Base-by-base conservation (phyloP, 2,797 vertebrate species). In the Tapirus indicus region DNA sequence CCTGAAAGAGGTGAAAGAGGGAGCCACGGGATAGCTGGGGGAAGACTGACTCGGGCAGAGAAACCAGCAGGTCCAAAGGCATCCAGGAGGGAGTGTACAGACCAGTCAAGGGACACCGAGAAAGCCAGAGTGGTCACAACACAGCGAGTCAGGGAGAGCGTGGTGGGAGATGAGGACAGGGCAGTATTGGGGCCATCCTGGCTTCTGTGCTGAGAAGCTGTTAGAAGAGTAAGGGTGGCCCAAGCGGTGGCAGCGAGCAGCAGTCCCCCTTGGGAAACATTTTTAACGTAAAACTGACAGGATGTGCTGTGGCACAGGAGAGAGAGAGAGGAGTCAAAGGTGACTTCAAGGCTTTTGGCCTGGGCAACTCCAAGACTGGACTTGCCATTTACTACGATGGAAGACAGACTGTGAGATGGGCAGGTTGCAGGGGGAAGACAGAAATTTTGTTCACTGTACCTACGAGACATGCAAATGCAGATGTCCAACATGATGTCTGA, bases 281-380 rank as follows among this genome's bases (percentile, higher is more conserved):
- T 17, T 58, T 32, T 20, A 72, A 85, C 49, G 25, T 11, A 62
- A 17, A 83, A 56, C 23, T 14, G 60, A 71, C 25, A 64, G 60
- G 16, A 89, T 38, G 18, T 89, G n/a, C 41, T 56, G 74, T 29
- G 41, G 66, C 4, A 12, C 23, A 14, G n/a, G 47, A 86, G 68
- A 69, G 38, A 83, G n/a, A 60, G 49, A 71, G 58, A 75, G 64
- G 62, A 64, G 56, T 25, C 13, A 16, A 38, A 32, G 25, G 32
- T 23, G 68, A 89, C 32, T 41, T 68, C 71, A 56, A 86, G 80
- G 64, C 20, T 74, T 88, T 10, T 7, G 83, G 56, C 47, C 41
- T 49, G 38, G 87, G 44, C 47, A 75, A 49, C 29, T 82, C n/a
- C 68, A 90, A 95, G 23, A 54, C 92, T 1, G 47, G 49, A 94